Base-by-base conservation (phyloP, 2,888 invertebrate genomes). In the Agelastica alni region DNA sequence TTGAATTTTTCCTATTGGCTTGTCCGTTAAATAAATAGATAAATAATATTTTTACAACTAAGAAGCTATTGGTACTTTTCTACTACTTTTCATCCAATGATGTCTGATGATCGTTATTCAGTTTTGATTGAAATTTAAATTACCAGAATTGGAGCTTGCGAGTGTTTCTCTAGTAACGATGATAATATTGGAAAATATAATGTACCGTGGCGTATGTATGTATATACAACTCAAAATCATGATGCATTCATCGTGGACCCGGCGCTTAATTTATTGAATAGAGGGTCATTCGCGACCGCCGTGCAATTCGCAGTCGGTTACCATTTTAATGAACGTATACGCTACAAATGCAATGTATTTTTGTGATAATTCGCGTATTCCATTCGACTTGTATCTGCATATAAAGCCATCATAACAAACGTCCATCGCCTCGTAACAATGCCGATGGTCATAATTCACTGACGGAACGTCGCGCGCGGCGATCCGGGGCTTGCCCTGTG, bases 361-460 rank as follows among this genome's bases (percentile, higher is more conserved):
- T 66, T 65, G 63, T 64, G 56, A 67, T 67, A 66, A 66, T 67
- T 67, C 62, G 65, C 60, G 63, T 69, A 69, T 70, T 69, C 64
- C 67, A 70, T 69, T 64, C 57, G 65, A 67, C 68, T 57, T 59
- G 60, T 65, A 64, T 68, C 64, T 67, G 70, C 70, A 68, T 71
- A 70, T 69, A 70, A 70, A 71, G 67, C 70, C 69, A 67, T 73
- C 70, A 71, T 70, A 71, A 72, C 71, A 71, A 48, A 51, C 51
- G 41, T n/a, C 41, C 49, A 41, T 37, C 28, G 49, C 32, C 28
- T 41, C 48, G 12, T 31, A 12, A 41, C 41, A 49, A 41, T 42
- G 32, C 14, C n/a, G 4, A 71, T 68, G 64, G 64, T 65, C 69
- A 72, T 73, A 71, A 73, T 74, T 73, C 70, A 72, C 64, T 62